Evolutionary conservation across 2,888 invertebrate species (phyloP).

Genomic region (Didymodactylos carnosus): DNA sequence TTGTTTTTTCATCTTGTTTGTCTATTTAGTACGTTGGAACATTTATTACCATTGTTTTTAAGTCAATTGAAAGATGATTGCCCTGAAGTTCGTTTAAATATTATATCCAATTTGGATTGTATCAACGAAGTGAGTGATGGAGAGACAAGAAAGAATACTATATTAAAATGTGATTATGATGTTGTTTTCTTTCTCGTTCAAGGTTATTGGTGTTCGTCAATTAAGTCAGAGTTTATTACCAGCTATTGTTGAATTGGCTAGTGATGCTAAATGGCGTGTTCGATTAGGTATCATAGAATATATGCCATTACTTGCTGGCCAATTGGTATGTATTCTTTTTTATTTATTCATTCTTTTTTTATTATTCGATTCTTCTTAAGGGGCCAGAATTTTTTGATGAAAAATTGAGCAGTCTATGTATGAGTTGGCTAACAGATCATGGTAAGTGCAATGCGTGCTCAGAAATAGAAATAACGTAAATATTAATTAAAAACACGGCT

Average conservation of each 20-base stretch:
- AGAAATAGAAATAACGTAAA: background rate
- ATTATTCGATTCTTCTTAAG: background rate
- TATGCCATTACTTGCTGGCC: conserved; percentile 91
- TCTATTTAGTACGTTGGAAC: conserved; percentile 58
- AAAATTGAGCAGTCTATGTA: conserved; percentile 81
- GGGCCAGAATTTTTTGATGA: conserved; percentile 81
- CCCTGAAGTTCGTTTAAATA: conserved; percentile 92
- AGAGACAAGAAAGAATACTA: too few relatives aligned
- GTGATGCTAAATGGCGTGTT: conserved; percentile 96
- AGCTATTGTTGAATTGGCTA: conserved; percentile 90
- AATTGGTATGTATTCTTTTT: conserved; percentile 31
- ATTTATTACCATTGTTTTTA: conserved; percentile 80
- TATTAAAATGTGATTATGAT: too few relatives aligned
- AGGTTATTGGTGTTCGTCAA: conserved; percentile 48
- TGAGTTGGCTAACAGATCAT: conserved; percentile 97
- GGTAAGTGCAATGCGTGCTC: too few relatives aligned
- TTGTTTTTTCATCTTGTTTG: too few relatives aligned
- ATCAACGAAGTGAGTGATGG: conserved; percentile 76
- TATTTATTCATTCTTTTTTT: background rate
- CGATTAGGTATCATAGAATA: conserved; percentile 71
- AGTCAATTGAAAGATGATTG: conserved; percentile 80
- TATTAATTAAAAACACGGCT: background rate
- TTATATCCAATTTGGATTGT: conserved; percentile 94
- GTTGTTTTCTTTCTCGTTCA: too few relatives aligned
- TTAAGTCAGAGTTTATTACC: conserved; percentile 79